Evolutionary conservation across 2,797 vertebrate genomes (phyloP), one percentile per base, ranked within the genome.

Genomic region (Lycodopsis pacificus): DNA sequence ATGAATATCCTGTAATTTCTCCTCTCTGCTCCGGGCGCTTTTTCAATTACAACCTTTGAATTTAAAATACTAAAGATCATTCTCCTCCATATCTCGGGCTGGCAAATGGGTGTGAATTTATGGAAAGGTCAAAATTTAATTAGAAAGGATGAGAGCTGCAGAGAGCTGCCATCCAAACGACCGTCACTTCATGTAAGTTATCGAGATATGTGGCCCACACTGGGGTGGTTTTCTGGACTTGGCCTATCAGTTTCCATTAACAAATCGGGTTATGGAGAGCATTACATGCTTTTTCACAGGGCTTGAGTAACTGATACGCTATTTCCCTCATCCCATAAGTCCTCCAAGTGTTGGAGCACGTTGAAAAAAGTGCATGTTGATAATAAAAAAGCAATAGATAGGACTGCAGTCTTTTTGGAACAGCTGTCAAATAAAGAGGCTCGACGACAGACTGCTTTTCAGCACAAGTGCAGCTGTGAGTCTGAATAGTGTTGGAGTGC

Each of bases 51-150:
- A 93, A 86, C 84, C 89, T 92, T 94, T 89, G 86, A 88, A 84
- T 91, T 89, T 88, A 86, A 90, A 88, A 86, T 78, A 81, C 80
- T 85, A 81, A 89, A 89, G 78, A 89, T 89, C 76, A 76, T 75
- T 80, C 73, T 85, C 80, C 63, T 73, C 77, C 46, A 10, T 73
- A 73, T 86, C 79, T 87, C 77, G 68, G 86, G 76, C 79, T 81
- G 59, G 73, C 67, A 86, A 90, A 89, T 65, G 65, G 79, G 87
- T 90, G 86, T 89, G 90, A 84, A 94, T 94, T 93, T 89, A 92
- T 91, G 86, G 86, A 93, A 93, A 94, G 91, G 93, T 94, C 90
- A 88, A 49, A 87, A 92, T 89, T 84, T 88, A 91, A 93, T 93
- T 75, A 93, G 79, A 86, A 89, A 74, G 76, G 77, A 89, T 81